These are phyloP conservation scores for Yasuhikotakia modesta DNA, from an alignment of 2,797 vertebrate genomes.

Conservation along the genomic window DNA sequence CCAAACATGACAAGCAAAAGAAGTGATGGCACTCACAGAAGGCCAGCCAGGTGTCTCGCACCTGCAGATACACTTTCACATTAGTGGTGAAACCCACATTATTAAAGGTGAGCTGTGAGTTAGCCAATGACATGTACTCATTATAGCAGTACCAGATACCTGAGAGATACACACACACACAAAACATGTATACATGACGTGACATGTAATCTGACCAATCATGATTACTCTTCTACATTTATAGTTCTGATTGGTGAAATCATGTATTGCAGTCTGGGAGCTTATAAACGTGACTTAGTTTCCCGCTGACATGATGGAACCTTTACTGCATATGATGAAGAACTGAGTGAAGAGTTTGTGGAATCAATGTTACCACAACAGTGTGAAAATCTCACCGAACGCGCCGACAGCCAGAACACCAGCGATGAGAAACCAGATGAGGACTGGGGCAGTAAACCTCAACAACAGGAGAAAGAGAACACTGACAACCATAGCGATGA, in stretches of 20 bases:
- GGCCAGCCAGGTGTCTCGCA: constrained; percentile 89
- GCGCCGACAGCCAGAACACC: constrained; percentile 80
- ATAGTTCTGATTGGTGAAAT: no score
- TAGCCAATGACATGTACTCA: constrained; percentile 76
- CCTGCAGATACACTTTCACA: constrained; percentile 77
- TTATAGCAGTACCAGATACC: constrained; percentile 88
- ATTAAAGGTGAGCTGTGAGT: constrained; percentile 63
- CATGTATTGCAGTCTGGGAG: background rate
- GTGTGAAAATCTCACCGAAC: constrained; percentile 75
- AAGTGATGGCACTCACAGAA: constrained; percentile 76
- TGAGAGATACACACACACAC: constrained; percentile 51
- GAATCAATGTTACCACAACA: background rate
- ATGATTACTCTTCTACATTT: no score
- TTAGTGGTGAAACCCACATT: constrained; percentile 82
- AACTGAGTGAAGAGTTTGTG: no score
- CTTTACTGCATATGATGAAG: no score
- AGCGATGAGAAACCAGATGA: constrained; percentile 85
- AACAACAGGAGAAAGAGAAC: constrained; percentile 86
- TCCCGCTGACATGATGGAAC: no score
- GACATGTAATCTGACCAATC: no score
- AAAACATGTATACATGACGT: no score
- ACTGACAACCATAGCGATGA: constrained; percentile 84
- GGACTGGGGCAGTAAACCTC: constrained; percentile 80
- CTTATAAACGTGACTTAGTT: no score
- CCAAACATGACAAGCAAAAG: constrained; percentile 58